Percentiles rank a stretch among this genome's conserved stretches.
Conservation (phyloP, 2,797 vertebrate species). For the Notamacropus eugenii region DNA sequence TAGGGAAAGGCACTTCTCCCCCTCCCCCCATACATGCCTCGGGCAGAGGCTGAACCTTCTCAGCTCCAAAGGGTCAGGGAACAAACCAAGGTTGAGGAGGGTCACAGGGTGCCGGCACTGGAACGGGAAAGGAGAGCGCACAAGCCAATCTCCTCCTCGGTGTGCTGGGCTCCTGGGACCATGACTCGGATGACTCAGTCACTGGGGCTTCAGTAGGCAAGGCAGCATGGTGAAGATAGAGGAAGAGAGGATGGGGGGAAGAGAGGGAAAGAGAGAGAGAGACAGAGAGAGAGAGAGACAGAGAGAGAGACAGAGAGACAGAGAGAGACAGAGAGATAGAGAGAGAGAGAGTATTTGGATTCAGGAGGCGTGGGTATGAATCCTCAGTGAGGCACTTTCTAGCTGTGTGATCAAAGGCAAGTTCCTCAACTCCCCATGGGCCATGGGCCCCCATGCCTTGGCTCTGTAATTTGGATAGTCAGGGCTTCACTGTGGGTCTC, state of each 20-base stretch:
- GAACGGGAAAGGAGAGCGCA: background rate
- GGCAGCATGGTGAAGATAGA: background rate
- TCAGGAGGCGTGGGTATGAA: too few species aligned
- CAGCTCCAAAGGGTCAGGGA: background rate
- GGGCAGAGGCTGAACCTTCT: background rate
- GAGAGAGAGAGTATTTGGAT: too few species aligned
- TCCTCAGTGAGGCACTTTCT: too few species aligned
- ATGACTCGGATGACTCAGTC: background rate
- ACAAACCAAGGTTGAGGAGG: background rate
- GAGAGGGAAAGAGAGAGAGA: background rate
- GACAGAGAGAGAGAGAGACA: too few species aligned
- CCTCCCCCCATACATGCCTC: background rate
- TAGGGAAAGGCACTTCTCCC: background rate
- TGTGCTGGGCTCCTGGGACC: background rate
- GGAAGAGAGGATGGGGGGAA: background rate
- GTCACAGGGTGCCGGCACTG: background rate
- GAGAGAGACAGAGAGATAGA: too few species aligned
- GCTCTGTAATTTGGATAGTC: too few species aligned
- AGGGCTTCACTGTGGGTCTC: too few species aligned
- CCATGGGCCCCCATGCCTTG: too few species aligned
- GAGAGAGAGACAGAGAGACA: too few species aligned
- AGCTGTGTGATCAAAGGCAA: too few species aligned
- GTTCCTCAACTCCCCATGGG: too few species aligned
- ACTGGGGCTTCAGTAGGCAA: background rate
- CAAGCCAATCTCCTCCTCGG: background rate